Percentiles rank a stretch among this genome's conserved stretches.
Conservation (phyloP, 2,797 vertebrate genomes). For the Margarornis squamiger region DNA sequence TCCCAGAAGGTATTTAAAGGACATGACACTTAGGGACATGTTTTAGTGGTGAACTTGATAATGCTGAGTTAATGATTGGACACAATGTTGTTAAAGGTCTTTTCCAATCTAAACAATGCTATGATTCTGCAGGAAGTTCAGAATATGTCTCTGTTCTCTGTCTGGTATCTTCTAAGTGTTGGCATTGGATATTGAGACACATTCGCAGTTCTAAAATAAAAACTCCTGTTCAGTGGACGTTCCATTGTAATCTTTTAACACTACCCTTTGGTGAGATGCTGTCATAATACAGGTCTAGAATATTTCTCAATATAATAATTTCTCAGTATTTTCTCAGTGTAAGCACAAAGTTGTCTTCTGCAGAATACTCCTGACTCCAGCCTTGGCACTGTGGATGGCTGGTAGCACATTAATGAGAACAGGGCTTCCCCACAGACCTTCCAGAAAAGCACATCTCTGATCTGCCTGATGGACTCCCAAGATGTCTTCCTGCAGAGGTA, state of each 20-base stretch:
- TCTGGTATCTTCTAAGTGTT: neutral
- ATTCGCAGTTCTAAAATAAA: neutral
- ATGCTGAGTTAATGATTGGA: neutral
- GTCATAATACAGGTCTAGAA: neutral
- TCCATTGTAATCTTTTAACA: neutral
- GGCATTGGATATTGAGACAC: neutral
- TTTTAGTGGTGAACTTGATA: neutral
- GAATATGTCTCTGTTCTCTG: neutral
- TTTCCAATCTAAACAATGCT: rapidly evolving
- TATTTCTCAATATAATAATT: neutral
- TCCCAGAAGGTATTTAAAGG: neutral
- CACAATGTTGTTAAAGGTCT: neutral
- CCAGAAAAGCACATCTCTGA: neutral
- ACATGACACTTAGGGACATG: neutral
- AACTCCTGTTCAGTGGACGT: neutral
- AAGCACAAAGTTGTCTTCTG: neutral
- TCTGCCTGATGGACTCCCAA: neutral
- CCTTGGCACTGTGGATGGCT: neutral
- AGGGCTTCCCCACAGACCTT: neutral
- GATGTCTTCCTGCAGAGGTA: neutral
- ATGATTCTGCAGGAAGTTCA: neutral
- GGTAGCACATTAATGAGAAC: neutral
- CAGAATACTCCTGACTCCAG: neutral
- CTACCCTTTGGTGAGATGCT: neutral
- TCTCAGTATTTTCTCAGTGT: neutral